phyloP scores from a whole-genome alignment of 2,113 vertebrate species.

The Pollachius pollachius region DNA sequence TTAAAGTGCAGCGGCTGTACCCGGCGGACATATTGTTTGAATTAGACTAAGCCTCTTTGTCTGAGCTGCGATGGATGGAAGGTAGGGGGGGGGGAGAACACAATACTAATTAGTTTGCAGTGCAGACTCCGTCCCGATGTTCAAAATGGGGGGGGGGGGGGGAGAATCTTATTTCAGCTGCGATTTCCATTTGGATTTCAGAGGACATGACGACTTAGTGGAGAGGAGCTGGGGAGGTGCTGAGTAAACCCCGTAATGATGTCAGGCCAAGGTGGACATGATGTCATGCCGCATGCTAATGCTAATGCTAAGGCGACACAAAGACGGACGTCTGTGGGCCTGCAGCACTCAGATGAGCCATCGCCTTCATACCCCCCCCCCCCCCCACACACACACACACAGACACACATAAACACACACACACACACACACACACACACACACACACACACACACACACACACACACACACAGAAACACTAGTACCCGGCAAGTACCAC shows the following conservation, averaged over 20 bases:
- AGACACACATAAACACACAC: no score
- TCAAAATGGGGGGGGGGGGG: slow-evolving; percentile 29
- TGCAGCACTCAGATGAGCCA: neutral
- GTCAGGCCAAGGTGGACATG: slow-evolving; percentile 24
- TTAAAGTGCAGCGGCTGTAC: slow-evolving; percentile 22
- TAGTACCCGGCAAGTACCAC: neutral
- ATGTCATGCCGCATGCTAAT: slow-evolving; percentile 16
- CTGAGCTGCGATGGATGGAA: slow-evolving; percentile 25
- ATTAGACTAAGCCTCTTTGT: slow-evolving; percentile 42
- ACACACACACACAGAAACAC: slow-evolving; percentile 16
- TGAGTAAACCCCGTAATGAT: slow-evolving; percentile 29
- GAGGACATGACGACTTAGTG: slow-evolving; percentile 10
- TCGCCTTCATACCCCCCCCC: no score
- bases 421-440: no score
- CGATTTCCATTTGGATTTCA: slow-evolving; percentile 19
- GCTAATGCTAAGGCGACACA: neutral
- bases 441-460: slow-evolving; percentile 1
- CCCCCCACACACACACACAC: no score
- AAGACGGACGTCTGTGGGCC: neutral
- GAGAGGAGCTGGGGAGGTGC: slow-evolving; percentile 3
- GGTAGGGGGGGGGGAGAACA: slow-evolving; percentile 6
- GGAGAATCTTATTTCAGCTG: slow-evolving; percentile 37
- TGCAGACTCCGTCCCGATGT: slow-evolving; percentile 20
- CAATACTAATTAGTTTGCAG: slow-evolving; percentile 38
- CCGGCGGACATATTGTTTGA: slow-evolving; percentile 39